Base-by-base conservation (phyloP, 2,797 vertebrate genomes). In the Dermochelys coriacea region DNA sequence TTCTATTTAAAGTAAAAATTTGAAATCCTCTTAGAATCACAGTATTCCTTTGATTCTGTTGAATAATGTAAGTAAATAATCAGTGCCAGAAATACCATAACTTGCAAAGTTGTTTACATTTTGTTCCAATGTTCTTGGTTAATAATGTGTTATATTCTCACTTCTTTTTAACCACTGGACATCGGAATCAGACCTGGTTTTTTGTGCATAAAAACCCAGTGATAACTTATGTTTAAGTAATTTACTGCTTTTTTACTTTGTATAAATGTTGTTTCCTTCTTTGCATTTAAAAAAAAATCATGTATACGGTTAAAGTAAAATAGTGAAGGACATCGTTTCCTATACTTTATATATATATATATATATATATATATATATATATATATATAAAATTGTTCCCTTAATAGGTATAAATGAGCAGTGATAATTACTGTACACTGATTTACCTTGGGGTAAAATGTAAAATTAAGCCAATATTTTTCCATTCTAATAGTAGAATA, bases 371-470 rank as follows among this genome's bases (percentile, higher is more conserved):
- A 91, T 27, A 94, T 92, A 45, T 96, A 93, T 93, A 94, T 92
- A 82, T 95, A 91, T 27, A 94, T 92, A 82, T 95, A 91, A 27
- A 95, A 59, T 34, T 96, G 95, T 98, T 98, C 98, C 98, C 98
- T 98, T 98, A 98, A 95, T 8, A 85, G 94, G 80, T 97, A 47
- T 93, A 95, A 91, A 97, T 95, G 96, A 97, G 94, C 96, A 97
- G 97, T 97, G 94, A 85, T 96, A 96, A 95, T 98, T 97, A 96
- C 96, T 97, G 59, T 97, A 96, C 97, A 96, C 97, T 98, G 94
- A 95, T 95, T 96, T 96, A 97, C 41, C 84, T 87, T 96, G 93
- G 93, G 96, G 93, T 98, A 96, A 98, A 97, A 94, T 96, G 88
- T 97, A 86, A 93, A 98, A 93, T 93, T 88, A 97, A 93, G 34